Evolutionary conservation across 2,888 invertebrate species (phyloP).

Genomic region (Liodrosophila aerea): DNA sequence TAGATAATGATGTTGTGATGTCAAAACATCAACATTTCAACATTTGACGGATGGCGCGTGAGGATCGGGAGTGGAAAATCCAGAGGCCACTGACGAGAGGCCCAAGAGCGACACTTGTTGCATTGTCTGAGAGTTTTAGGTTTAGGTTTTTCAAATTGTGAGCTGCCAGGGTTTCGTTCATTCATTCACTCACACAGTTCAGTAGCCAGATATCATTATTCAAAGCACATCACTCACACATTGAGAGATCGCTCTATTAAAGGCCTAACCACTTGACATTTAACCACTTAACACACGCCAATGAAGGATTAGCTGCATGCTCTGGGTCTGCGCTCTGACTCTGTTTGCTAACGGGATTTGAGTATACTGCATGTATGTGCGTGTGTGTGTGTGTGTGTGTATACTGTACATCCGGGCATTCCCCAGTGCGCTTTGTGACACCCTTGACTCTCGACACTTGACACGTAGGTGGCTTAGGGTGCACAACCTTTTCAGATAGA

Average conservation of each 20-base stretch:
- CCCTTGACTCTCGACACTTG: conserved; percentile 17
- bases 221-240: conserved; percentile 40
- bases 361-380: conserved; percentile 22
- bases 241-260: conserved; percentile 40
- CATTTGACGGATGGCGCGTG: conserved; percentile 65
- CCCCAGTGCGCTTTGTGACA: conserved; percentile 32
- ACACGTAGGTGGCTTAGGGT: conserved; percentile 7
- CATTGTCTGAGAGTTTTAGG: conserved; percentile 22
- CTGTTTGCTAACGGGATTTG: conserved; percentile 29
- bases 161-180: conserved; percentile 26
- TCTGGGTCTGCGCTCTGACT: conserved; percentile 60
- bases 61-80: conserved; percentile 52
- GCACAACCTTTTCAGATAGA: too few species aligned
- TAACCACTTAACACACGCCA: conserved; percentile 36
- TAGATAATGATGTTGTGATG: conserved; percentile 75
- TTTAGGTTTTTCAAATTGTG: conserved; percentile 1
- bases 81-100: neutral
- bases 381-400: conserved; percentile 36
- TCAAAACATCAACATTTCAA: conserved; percentile 73
- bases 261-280: conserved; percentile 28
- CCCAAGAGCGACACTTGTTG: conserved; percentile 50
- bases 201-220: conserved; percentile 55
- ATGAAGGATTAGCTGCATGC: conserved; percentile 64
- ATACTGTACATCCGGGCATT: conserved; percentile 18
- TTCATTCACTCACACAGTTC: conserved; percentile 10